Conservation (phyloP, 1,140 invertebrate genomes). For the Ceratina australensis region DNA sequence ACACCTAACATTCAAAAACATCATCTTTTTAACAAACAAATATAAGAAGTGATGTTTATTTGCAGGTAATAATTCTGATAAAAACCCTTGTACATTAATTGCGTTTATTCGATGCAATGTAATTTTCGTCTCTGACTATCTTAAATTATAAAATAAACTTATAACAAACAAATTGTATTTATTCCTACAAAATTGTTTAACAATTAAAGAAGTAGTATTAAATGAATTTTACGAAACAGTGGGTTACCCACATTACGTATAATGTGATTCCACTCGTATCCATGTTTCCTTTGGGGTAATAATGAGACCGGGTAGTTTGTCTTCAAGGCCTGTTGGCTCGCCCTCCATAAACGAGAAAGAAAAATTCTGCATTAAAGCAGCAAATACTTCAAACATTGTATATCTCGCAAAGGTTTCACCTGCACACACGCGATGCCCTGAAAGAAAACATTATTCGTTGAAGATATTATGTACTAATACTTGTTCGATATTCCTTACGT, state of each 20-base stretch:
- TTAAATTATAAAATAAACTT: slow-evolving; percentile 50
- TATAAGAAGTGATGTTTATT: not conserved
- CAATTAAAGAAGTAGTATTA: not conserved
- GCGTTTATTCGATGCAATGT: slow-evolving; percentile 29
- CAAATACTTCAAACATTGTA: slow-evolving; percentile 83
- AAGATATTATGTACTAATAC: not conserved
- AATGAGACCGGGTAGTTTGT: slow-evolving; percentile 72
- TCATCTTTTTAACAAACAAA: not conserved
- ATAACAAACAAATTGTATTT: slow-evolving; percentile 7
- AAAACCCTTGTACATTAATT: slow-evolving; percentile 19
- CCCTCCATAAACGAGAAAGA: slow-evolving; percentile 72
- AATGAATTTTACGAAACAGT: not conserved
- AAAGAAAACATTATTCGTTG: not conserved
- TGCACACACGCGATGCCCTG: slow-evolving; percentile 85
- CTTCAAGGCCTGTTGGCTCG: slow-evolving; percentile 67
- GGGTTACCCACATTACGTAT: not conserved
- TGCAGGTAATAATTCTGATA: not conserved
- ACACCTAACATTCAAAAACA: slow-evolving; percentile 9
- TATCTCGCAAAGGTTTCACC: slow-evolving; percentile 87
- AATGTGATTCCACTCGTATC: slow-evolving; percentile 59
- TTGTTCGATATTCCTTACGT: slow-evolving; percentile 32
- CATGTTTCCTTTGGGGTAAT: slow-evolving; percentile 72
- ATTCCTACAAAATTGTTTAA: not conserved
- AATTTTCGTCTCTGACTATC: slow-evolving; percentile 31
- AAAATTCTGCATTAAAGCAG: slow-evolving; percentile 85